These are phyloP conservation scores for Lepeophtheirus nordmannii DNA, from an alignment of 2,888 invertebrate species.

Conservation along the genomic window DNA sequence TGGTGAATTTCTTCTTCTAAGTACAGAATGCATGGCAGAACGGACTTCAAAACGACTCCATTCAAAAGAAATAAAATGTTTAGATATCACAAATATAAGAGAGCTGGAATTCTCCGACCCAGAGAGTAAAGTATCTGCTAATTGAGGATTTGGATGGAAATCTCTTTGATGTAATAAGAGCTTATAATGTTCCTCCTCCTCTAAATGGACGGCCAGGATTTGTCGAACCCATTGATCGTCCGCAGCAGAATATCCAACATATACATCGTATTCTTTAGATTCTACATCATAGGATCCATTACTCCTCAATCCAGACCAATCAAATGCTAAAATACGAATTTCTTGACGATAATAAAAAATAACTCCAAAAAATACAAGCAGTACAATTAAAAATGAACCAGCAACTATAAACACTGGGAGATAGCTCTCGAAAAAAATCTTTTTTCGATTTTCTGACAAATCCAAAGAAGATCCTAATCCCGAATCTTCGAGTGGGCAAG, in stretches of 20 bases:
- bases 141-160: conserved; percentile 27
- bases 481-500: too few species aligned
- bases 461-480: too few species aligned
- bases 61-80: conserved; percentile 41
- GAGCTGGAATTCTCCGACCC: conserved; percentile 29
- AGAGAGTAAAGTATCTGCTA: conserved; percentile 29
- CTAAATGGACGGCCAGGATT: conserved; percentile 29
- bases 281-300: too few species aligned
- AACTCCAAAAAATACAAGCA: too few species aligned
- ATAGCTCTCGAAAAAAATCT: too few species aligned
- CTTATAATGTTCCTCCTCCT: conserved; percentile 26
- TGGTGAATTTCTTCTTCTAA: conserved; percentile 45
- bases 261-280: conserved; percentile 63
- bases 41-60: conserved; percentile 79
- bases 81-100: conserved; percentile 29
- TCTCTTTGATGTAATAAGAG: conserved; percentile 30
- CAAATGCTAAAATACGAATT: not conserved
- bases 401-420: too few species aligned
- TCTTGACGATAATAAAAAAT: too few species aligned
- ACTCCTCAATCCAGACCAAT: conserved; percentile 22
- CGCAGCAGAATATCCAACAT: conserved; percentile 29
- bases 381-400: too few species aligned
- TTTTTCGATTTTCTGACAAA: too few species aligned
- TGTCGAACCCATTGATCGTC: conserved; percentile 29
- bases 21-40: conserved; percentile 67